Base-by-base conservation (phyloP, 1,140 invertebrate species). In the Acromyrmex heyeri region DNA sequence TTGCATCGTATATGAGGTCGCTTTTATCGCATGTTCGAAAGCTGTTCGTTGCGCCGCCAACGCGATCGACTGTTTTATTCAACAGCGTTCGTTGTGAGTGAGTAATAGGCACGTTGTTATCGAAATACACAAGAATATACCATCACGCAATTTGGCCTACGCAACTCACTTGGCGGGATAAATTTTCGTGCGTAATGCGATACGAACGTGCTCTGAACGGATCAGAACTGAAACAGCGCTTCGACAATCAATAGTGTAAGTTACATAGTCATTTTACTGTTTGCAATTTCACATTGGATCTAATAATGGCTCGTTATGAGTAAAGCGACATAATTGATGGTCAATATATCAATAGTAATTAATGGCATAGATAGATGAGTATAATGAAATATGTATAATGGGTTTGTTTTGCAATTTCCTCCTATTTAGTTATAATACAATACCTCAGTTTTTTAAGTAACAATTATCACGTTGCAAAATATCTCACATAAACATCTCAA, bases 1-100 rank as follows among this genome's bases (percentile, higher is more conserved):
- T 90, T 90, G 87, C 88, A 86, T 82, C 72, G 69, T 77, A 57
- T 77, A 70, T 70, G 76, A 86, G 86, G 57, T 34, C 57, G 69
- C 69, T 75, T 88, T 81, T 88, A 69, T 65, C 78, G 48, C 57
- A 21, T 34, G 21, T 34, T 81, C 50, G 77, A 70, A 69, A 81
- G 77, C 64, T 50, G 75, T 44, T 30, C 75, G 38, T 21, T 57
- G 48, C 44, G 30, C 64, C 24, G 27, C 14, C 61, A 65, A 79
- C 18, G 44, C 44, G 14, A 69, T 57, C 65, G 50, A 38, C 65
- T 30, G 27, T 81, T 81, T 81, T 81, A 70, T 81, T 72, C 50
- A 72, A 27, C n/a, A 34, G 44, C 44, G 8, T 24, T n/a, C 38
- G 64, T 24, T 24, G 48, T 38, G 77, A 34, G 27, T 48, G n/a